phyloP scores from a whole-genome alignment of 2,888 invertebrate species.

The Temnothorax unifasciatus region DNA sequence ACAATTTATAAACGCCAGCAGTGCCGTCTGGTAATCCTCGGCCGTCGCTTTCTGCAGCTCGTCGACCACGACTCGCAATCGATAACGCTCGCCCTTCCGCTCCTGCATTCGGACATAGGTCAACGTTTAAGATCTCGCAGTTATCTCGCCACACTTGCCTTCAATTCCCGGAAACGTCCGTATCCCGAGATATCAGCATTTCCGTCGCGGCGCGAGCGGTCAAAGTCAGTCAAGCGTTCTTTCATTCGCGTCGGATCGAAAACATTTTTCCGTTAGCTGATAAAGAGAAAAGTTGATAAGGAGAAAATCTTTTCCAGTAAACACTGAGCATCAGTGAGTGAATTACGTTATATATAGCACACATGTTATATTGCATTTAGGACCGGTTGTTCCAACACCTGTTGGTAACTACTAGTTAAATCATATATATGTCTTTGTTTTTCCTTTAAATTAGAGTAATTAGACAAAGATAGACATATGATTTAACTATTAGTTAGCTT shows the following conservation, averaged over 20 bases:
- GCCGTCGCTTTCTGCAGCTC: constrained; percentile 94
- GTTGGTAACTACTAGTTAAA: too few relatives aligned
- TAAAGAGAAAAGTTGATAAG: not conserved
- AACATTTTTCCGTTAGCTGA: not conserved
- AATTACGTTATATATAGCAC: too few relatives aligned
- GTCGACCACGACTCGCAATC: constrained; percentile 95
- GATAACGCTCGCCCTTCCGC: constrained; percentile 95
- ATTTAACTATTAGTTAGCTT: too few relatives aligned
- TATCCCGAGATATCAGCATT: not conserved
- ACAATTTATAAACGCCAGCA: constrained; percentile 98
- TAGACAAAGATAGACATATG: too few relatives aligned
- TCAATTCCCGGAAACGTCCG: constrained; percentile 36
- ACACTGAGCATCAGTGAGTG: too few relatives aligned
- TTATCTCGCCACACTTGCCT: not conserved
- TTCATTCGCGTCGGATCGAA: not conserved
- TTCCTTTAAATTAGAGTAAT: too few relatives aligned
- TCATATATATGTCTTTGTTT: too few relatives aligned
- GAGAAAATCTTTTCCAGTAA: not conserved
- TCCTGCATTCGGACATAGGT: constrained; percentile 87
- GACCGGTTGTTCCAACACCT: too few relatives aligned
- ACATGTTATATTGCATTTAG: too few relatives aligned
- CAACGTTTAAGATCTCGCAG: not conserved
- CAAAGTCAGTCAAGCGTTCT: constrained; percentile 3
- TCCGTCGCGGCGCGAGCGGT: not conserved
- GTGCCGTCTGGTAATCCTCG: constrained; percentile 95